Base-by-base conservation (phyloP, 2,888 invertebrate species). In the Drosophila antonietae region DNA sequence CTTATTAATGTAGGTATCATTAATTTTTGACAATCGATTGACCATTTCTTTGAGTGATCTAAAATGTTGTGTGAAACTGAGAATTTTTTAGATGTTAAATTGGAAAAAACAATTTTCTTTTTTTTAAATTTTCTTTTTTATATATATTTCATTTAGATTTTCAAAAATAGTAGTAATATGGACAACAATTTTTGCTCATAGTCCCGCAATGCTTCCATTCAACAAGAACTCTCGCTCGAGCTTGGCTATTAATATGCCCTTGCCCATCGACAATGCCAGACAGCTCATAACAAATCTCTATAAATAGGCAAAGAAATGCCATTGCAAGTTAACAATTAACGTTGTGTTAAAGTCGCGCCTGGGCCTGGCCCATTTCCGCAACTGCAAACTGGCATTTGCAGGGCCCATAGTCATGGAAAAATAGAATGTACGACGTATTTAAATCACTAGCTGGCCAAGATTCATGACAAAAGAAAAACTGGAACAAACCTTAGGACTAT, bases 391-490 rank as follows among this genome's bases (percentile, higher is more conserved):
- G n/a, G 2, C 23, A 23, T 14, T 64, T 6, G n/a, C 49, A 67
- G 31, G 41, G 35, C 59, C 47, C 58, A 20, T 41, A 57, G 15
- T 93, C 93, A 79, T 57, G 35, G 8, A 10, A 93, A 93, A 76
- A 93, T 93, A 3, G 93, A 93, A 57, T 31, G 67, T 43, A 23
- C 46, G 14, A n/a, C n/a, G 57, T 53, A 39, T 35, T 12, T 20
- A 8, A 65, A 49, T 43, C 1, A 12, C n/a, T n/a, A n/a, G 39
- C 33, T 15, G 35, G 3, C 31, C 41, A 53, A 46, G 46, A 46
- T 20, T n/a, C n/a, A 15, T 14, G 31, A 2, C 44, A 37, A 52
- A 44, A 31, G 44, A 1, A 33, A 46, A 52, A 52, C 37, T 43
- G 43, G 39, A 39, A n/a, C n/a, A 8, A n/a, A 12, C 0, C n/a